phyloP scores from a whole-genome alignment of 2,888 invertebrate species.

The Eupeodes luniger region DNA sequence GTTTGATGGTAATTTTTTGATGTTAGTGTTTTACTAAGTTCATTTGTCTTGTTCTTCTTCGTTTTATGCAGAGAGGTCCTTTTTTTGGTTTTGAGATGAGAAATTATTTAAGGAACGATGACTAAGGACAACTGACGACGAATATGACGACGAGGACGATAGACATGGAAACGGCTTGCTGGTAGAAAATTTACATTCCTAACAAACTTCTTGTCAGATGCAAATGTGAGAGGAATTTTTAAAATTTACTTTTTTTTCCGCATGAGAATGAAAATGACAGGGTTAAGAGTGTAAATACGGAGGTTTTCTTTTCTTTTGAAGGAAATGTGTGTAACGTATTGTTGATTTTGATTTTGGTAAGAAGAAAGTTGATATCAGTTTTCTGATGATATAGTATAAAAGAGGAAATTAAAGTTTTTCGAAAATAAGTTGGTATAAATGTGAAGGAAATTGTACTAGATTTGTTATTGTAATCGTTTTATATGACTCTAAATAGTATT shows the following conservation, averaged over 20 bases:
- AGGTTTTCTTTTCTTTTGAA: neutral
- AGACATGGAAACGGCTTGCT: neutral
- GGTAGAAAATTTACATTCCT: constrained; percentile 31
- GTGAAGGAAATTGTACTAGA: neutral
- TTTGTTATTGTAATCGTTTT: neutral
- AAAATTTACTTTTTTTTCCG: constrained; percentile 19
- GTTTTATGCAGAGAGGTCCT: neutral
- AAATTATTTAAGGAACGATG: constrained; percentile 2
- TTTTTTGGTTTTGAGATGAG: neutral
- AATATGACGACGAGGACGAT: neutral
- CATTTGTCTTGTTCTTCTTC: constrained; percentile 9
- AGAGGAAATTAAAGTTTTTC: constrained; percentile 9
- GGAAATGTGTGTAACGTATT: neutral
- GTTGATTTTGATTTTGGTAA: constrained; percentile 1
- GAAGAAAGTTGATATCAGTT: neutral
- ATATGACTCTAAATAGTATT: too few relatives aligned
- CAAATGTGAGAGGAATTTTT: constrained; percentile 37
- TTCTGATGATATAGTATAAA: neutral
- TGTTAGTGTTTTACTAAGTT: constrained; percentile 4
- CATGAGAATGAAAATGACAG: neutral
- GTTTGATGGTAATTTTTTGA: neutral
- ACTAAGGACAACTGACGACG: neutral
- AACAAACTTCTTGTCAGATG: constrained; percentile 46
- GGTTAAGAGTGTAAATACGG: neutral
- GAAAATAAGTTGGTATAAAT: neutral